phyloP scores from a whole-genome alignment of 2,888 invertebrate species.

The Kuschelorhynchus macadamiae region DNA sequence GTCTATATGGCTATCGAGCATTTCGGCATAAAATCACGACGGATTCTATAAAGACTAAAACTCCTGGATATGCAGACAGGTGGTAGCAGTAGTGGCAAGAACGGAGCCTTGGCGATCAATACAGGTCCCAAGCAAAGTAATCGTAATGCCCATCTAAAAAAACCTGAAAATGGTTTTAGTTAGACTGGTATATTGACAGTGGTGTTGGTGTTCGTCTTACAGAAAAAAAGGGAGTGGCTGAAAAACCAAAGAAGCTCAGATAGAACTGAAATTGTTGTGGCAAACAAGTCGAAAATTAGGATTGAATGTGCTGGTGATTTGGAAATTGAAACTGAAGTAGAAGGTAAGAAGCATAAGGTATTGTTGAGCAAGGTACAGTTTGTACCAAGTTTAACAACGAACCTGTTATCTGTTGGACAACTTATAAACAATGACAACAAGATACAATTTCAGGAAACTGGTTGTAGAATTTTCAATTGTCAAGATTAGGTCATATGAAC shows the following conservation, averaged over 20 bases:
- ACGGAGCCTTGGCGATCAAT: too few species aligned
- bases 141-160: too few species aligned
- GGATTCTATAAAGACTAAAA: too few species aligned
- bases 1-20: too few species aligned
- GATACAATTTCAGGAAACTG: slow-evolving; percentile 45
- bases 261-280: slow-evolving; percentile 31
- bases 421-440: slow-evolving; percentile 54
- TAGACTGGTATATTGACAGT: slow-evolving; percentile 58
- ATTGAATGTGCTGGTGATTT: slow-evolving; percentile 52
- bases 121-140: too few species aligned
- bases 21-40: too few species aligned
- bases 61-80: too few species aligned
- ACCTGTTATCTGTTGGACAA: slow-evolving; percentile 53
- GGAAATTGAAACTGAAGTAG: slow-evolving; percentile 44
- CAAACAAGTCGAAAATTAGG: slow-evolving; percentile 48
- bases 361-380: slow-evolving; percentile 46
- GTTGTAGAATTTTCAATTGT: not conserved
- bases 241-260: not conserved
- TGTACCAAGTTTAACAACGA: slow-evolving; percentile 54
- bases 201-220: slow-evolving; percentile 57
- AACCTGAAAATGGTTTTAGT: slow-evolving; percentile 52
- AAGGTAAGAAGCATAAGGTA: slow-evolving; percentile 34
- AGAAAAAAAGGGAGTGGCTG: slow-evolving; percentile 49
- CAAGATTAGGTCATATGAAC: slow-evolving; percentile 7
- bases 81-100: too few species aligned